These are phyloP conservation scores for Molorchus minor DNA, from an alignment of 2,888 invertebrate genomes.

Conservation along the genomic window DNA sequence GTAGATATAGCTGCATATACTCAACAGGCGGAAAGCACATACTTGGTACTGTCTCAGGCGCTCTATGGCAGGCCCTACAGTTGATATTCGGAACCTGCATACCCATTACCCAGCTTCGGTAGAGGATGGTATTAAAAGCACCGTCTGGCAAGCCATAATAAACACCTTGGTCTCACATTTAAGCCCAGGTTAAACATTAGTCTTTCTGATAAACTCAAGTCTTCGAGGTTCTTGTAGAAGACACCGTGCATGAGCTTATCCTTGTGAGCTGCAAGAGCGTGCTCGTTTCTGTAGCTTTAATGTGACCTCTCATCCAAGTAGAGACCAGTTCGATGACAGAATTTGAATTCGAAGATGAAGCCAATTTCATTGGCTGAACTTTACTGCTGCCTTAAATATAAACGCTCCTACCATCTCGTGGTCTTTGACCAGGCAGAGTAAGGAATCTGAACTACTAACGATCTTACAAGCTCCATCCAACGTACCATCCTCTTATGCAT, in stretches of 20 bases:
- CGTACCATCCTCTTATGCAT: not conserved
- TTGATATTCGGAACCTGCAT: slow-evolving; percentile 5
- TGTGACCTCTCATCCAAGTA: not conserved
- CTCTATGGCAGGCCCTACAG: too few species aligned
- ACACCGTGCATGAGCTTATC: slow-evolving; percentile 7
- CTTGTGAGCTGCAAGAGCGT: not conserved
- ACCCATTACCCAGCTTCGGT: slow-evolving; percentile 3
- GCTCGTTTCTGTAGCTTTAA: not conserved
- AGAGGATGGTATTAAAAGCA: slow-evolving; percentile 4
- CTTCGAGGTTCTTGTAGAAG: slow-evolving; percentile 5
- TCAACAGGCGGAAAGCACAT: too few species aligned
- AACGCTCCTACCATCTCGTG: slow-evolving; percentile 4
- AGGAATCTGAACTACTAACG: not conserved
- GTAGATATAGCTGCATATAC: too few species aligned
- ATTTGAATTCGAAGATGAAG: not conserved
- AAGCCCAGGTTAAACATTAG: not conserved
- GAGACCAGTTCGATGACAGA: not conserved
- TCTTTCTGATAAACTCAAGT: not conserved
- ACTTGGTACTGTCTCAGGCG: too few species aligned
- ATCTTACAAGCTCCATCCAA: not conserved
- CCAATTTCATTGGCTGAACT: slow-evolving; percentile 1
- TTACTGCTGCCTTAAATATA: slow-evolving; percentile 6
- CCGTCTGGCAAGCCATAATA: slow-evolving; percentile 9
- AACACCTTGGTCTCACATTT: not conserved
- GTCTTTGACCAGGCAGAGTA: slow-evolving; percentile 2